These are phyloP conservation scores for Pseudotriccus pelzelni DNA, from an alignment of 2,797 vertebrate species.

Conservation along the genomic window DNA sequence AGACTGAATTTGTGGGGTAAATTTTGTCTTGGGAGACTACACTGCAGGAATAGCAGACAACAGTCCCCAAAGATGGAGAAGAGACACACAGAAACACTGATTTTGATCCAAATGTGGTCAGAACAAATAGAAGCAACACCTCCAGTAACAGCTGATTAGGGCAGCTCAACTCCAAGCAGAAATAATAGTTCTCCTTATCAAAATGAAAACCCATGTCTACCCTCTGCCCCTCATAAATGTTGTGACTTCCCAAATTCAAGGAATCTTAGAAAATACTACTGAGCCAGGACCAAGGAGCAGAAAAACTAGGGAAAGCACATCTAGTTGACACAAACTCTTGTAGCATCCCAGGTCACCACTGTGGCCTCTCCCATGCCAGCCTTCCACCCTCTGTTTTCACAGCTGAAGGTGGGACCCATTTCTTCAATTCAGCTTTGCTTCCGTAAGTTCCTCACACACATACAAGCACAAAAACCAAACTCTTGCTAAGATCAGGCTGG, in stretches of 20 bases:
- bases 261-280: not conserved
- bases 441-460: not conserved
- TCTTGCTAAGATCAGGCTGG: not conserved
- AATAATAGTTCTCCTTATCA: not conserved
- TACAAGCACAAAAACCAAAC: not conserved
- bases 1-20: not conserved
- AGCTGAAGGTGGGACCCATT: not conserved
- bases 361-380: not conserved
- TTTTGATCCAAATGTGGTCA: not conserved
- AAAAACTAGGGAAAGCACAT: not conserved
- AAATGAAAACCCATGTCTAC: not conserved
- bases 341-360: not conserved
- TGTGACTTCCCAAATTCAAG: not conserved
- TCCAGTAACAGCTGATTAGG: not conserved
- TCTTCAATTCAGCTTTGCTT: not conserved
- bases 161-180: not conserved
- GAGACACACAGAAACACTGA: not conserved
- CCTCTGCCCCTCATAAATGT: not conserved
- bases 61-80: not conserved
- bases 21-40: not conserved
- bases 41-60: not conserved
- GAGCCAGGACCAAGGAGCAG: not conserved
- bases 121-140: not conserved
- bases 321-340: not conserved
- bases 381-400: not conserved